These are phyloP conservation scores for Drosophila tsacasi DNA, from an alignment of 1,140 invertebrate genomes.

Conservation along the genomic window DNA sequence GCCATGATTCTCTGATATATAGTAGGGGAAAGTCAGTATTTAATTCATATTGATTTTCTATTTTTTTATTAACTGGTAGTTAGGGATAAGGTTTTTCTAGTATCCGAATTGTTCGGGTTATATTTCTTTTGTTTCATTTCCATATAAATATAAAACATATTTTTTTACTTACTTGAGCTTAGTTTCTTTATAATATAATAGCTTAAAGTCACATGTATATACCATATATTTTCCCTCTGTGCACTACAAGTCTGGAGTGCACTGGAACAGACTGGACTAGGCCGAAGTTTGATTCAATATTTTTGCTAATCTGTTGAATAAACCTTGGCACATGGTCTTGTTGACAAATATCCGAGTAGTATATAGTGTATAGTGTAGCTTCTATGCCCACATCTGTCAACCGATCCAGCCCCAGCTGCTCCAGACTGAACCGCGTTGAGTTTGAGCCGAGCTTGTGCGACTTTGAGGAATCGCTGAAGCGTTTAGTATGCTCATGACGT, in stretches of 20 bases:
- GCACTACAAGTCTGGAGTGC: slow-evolving; percentile 10
- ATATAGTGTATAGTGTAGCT: neutral
- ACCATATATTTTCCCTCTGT: neutral
- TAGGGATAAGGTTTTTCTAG: neutral
- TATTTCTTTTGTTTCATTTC: neutral
- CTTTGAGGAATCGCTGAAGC: slow-evolving; percentile 43
- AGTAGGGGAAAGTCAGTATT: neutral
- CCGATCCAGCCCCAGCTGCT: neutral
- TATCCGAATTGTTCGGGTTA: neutral
- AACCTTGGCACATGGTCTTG: slow-evolving; percentile 37
- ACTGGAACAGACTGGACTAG: slow-evolving; percentile 22
- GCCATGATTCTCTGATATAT: neutral
- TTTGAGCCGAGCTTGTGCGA: neutral
- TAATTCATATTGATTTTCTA: neutral
- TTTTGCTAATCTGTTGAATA: slow-evolving; percentile 44
- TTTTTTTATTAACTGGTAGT: neutral
- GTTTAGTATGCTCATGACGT: slow-evolving; percentile 49
- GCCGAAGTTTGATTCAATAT: slow-evolving; percentile 23
- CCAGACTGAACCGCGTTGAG: neutral
- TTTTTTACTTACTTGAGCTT: neutral
- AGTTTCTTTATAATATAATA: neutral
- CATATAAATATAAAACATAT: neutral
- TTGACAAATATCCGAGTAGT: slow-evolving; percentile 10
- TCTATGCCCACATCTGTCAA: slow-evolving; percentile 12
- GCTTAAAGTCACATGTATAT: neutral